These are phyloP conservation scores for Tholera decimalis DNA, from an alignment of 2,888 invertebrate species.

Conservation along the genomic window DNA sequence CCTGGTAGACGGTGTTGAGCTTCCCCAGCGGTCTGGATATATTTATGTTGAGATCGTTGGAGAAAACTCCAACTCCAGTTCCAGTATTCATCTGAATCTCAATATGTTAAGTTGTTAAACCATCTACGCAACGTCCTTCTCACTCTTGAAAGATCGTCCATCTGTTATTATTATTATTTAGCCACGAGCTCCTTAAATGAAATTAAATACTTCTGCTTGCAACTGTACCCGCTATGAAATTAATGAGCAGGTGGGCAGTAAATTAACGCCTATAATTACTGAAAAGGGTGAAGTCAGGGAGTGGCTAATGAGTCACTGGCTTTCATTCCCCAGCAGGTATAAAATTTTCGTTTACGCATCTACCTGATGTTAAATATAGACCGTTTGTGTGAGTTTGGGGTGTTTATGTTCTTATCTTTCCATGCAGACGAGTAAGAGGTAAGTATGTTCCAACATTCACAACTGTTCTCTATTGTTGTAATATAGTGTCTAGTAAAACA, in stretches of 20 bases:
- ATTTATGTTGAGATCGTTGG: too few relatives aligned
- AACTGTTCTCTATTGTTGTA: not conserved
- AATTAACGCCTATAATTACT: slow-evolving; percentile 42
- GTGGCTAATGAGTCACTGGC: slow-evolving; percentile 53
- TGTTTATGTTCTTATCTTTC: slow-evolving; percentile 21
- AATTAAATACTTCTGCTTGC: not conserved
- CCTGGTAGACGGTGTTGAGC: too few relatives aligned
- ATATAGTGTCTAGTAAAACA: not conserved
- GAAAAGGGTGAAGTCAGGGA: slow-evolving; percentile 40
- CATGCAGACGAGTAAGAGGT: not conserved
- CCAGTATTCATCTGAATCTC: too few relatives aligned
- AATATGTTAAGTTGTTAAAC: too few relatives aligned
- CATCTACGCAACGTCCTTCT: too few relatives aligned
- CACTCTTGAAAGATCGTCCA: too few relatives aligned
- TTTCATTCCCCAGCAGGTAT: slow-evolving; percentile 20
- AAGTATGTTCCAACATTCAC: not conserved
- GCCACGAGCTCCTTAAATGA: too few relatives aligned
- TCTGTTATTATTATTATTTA: too few relatives aligned
- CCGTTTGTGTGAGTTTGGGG: not conserved
- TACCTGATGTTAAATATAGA: slow-evolving; percentile 22
- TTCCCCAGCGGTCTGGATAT: too few relatives aligned
- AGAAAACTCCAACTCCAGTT: too few relatives aligned
- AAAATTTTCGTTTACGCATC: slow-evolving; percentile 19
- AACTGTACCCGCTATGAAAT: slow-evolving; percentile 23
- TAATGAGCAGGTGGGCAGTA: slow-evolving; percentile 27